phyloP scores from a whole-genome alignment of 2,113 vertebrate species.

The Nyctereutes procyonoides region DNA sequence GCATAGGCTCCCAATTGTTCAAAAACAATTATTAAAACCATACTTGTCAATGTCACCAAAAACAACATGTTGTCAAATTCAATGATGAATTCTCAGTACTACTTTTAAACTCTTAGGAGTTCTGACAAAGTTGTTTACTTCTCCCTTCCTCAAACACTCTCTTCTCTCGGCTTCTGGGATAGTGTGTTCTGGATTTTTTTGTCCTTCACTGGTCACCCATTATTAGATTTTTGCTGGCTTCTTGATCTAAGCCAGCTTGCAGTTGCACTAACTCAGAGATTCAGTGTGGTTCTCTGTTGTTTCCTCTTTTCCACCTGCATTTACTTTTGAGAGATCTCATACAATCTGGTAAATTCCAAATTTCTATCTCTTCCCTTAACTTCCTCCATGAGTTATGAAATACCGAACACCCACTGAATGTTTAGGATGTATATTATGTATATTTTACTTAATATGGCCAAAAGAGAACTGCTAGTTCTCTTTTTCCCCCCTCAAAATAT shows the following conservation, averaged over 20 bases:
- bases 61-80: slow-evolving; percentile 1
- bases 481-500: neutral
- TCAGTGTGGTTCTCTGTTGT: neutral
- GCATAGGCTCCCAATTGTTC: neutral
- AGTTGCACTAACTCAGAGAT: neutral
- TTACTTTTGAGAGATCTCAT: neutral
- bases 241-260: too few relatives aligned
- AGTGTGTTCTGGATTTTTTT: neutral
- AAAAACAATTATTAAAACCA: slow-evolving; percentile 32
- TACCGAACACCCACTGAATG: neutral
- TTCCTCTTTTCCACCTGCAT: neutral
- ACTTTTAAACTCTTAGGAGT: neutral
- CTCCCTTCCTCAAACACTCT: neutral
- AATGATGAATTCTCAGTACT: neutral
- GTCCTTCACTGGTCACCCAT: neutral
- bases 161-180: neutral
- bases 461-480: neutral
- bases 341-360: neutral
- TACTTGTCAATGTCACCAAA: neutral
- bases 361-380: neutral
- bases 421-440: neutral
- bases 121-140: neutral
- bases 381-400: neutral
- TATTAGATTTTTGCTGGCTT: neutral
- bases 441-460: neutral